These are phyloP conservation scores for Okapia johnstoni DNA, from an alignment of 2,113 vertebrate genomes.

Conservation along the genomic window DNA sequence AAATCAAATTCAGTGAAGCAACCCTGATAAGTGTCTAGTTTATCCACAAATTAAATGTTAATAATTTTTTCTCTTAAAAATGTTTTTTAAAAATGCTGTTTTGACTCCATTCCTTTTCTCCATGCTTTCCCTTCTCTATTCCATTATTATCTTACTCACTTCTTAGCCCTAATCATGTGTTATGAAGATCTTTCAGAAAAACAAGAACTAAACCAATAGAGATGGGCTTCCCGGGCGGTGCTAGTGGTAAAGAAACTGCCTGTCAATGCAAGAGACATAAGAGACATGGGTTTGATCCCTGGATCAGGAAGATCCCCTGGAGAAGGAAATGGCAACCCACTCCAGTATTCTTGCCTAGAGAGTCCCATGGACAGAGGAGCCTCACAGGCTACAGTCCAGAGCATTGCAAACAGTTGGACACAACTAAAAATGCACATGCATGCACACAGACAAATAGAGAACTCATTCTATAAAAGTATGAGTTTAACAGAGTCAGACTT, in stretches of 20 bases:
- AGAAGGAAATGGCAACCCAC: background rate
- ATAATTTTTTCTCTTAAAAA: background rate
- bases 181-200: constrained; percentile 27
- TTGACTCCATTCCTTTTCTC: background rate
- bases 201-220: background rate
- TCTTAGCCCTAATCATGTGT: constrained; percentile 16
- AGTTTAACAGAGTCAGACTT: background rate
- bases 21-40: background rate
- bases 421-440: background rate
- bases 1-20: constrained; percentile 43
- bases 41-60: constrained; percentile 9
- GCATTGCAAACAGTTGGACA: background rate
- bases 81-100: background rate
- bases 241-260: background rate
- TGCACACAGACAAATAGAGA: background rate
- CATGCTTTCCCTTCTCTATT: background rate
- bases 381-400: background rate
- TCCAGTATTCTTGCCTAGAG: background rate
- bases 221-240: background rate
- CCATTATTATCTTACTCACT: background rate
- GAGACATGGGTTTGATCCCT: background rate
- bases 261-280: background rate
- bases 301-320: background rate
- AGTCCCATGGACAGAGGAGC: background rate
- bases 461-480: background rate